A percentile compares a stretch with the other conserved stretches of the same genome.
Conservation (phyloP, 2,888 invertebrate species). For the Julus scanicus region DNA sequence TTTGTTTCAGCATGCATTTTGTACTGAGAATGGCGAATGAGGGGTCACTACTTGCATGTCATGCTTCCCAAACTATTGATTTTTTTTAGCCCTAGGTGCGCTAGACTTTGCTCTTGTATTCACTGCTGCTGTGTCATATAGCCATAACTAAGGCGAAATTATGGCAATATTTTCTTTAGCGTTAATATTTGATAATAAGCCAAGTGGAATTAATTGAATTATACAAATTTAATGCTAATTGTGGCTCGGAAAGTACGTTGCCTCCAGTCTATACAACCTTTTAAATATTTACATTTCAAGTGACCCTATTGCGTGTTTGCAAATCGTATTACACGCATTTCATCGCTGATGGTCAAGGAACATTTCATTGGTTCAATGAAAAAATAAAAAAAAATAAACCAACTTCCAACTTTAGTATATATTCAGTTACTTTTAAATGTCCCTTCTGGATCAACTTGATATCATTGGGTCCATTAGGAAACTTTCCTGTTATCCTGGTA, state of each 20-base stretch:
- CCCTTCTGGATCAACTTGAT: neutral
- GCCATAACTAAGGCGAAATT: neutral
- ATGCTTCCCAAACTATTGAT: conserved; percentile 11
- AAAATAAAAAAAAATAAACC: neutral
- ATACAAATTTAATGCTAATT: conserved; percentile 41
- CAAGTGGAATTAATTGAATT: conserved; percentile 40
- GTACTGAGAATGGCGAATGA: conserved; percentile 13
- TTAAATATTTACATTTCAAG: conserved; percentile 7
- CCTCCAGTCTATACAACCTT: neutral
- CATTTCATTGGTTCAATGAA: neutral
- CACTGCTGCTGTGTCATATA: neutral
- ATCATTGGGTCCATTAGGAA: neutral
- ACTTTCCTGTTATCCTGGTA: neutral
- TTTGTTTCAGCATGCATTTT: conserved; percentile 40
- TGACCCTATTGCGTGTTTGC: conserved; percentile 28
- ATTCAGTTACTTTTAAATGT: neutral
- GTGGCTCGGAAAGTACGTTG: neutral
- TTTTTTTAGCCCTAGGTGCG: neutral
- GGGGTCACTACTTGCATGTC: conserved; percentile 31
- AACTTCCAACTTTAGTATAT: neutral
- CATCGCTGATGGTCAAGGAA: neutral
- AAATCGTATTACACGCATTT: conserved; percentile 17
- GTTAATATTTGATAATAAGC: conserved; percentile 23
- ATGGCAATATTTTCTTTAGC: conserved; percentile 13
- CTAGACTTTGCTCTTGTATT: neutral